Conservation (phyloP, 2,797 vertebrate genomes). For the Mormyrops attenuatus region DNA sequence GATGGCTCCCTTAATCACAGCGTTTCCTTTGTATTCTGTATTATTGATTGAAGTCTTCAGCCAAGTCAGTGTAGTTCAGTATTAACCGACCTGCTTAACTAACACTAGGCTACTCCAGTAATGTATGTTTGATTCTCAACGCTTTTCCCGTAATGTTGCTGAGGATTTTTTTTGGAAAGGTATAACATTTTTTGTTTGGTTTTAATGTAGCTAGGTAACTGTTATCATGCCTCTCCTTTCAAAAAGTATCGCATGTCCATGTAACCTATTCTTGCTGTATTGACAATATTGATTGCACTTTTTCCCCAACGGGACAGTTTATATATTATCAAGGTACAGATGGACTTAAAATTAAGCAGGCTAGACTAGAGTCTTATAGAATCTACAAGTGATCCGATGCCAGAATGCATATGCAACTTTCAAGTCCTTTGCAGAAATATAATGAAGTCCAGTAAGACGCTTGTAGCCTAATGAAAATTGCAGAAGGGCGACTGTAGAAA, state of each 20-base stretch:
- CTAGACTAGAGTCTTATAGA: neutral
- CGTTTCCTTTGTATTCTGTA: neutral
- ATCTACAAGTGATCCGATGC: conserved; percentile 9
- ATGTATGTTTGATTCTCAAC: neutral
- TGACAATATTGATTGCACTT: neutral
- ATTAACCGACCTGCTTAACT: neutral
- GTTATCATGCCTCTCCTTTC: neutral
- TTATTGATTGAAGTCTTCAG: neutral
- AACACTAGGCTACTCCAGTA: neutral
- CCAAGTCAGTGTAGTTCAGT: neutral
- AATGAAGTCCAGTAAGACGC: neutral
- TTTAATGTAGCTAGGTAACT: neutral
- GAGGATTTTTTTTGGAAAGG: neutral
- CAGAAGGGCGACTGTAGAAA: neutral
- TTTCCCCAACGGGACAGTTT: neutral
- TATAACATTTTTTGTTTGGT: neutral
- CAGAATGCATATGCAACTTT: neutral
- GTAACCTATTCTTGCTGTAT: neutral
- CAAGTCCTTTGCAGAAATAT: neutral
- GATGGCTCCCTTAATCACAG: neutral
- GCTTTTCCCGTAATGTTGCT: neutral
- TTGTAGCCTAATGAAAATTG: neutral
- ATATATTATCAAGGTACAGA: neutral
- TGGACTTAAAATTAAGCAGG: neutral
- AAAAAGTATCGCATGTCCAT: neutral